Evolutionary conservation across 2,113 vertebrate genomes (phyloP), one percentile per base, ranked within the genome.

Genomic region (Tachysurus vachellii): DNA sequence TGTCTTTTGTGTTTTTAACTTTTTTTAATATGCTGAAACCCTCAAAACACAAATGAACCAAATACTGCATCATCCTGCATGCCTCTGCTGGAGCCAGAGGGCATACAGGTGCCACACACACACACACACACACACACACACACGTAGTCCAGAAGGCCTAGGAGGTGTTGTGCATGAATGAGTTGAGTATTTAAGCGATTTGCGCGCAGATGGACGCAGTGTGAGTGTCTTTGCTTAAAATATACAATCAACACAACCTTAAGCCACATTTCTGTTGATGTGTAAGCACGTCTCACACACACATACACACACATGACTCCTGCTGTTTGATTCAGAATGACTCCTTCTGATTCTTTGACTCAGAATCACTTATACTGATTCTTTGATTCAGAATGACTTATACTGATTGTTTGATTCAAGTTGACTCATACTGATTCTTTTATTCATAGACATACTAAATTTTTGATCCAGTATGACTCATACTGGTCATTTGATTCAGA

Each of bases 91-190:
- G 87, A 93, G 93, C 94, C 92, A 93, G 88, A 54, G 1, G 84
- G 94, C 91, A 93, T 93, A 92, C 95, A 95, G 95, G 95, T 95
- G 95, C 82, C 53, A 83, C 70, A 61, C 84, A 70, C 36, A 77
- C 68, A 82, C 57, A 88, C 84, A 82, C 84, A 82, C 83, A 88
- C 82, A 85, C 62, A 85, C n/a, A 85, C 75, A 84, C 62, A 85
- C 82, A 71, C 82, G 80, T 61, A 85, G 85, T 54, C 88, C 90
- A 82, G 85, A 68, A 88, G 77, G 85, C 59, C 62, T 75, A 82
- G 64, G 88, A 88, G 10, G 91, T 91, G 87, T 90, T 91, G 91
- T 82, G 94, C 93, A 89, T 95, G 91, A 94, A 88, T 85, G 89
- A 91, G 31, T 91, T 85, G 64, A 86, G 83, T 88, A 83, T 92